Evolutionary conservation across 2,888 invertebrate genomes (phyloP).

Genomic region (Alviniconcha strummeri): DNA sequence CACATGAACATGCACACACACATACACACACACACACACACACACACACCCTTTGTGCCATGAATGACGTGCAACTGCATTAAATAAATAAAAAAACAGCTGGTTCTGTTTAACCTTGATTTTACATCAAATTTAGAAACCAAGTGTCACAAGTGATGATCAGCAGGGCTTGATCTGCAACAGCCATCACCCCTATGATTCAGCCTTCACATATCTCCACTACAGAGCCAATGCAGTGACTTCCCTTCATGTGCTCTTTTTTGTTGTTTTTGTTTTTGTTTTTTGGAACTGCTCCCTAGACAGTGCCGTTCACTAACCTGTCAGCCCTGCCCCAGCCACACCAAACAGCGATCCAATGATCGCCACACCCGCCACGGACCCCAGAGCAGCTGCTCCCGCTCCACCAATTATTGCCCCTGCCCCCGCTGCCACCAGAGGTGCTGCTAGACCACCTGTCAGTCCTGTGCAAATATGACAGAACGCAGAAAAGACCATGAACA

Average conservation of each 20-base stretch:
- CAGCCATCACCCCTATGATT: too few relatives aligned
- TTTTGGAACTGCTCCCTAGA: too few relatives aligned
- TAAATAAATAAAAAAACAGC: too few relatives aligned
- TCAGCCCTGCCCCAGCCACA: constrained; percentile 81
- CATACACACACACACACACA: constrained; percentile 5
- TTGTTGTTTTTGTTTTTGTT: too few relatives aligned
- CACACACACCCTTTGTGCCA: not conserved
- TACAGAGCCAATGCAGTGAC: too few relatives aligned
- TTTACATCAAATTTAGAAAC: too few relatives aligned
- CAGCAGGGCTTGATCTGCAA: too few relatives aligned
- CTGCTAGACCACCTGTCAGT: constrained; percentile 81
- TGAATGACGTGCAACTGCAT: too few relatives aligned
- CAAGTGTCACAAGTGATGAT: too few relatives aligned
- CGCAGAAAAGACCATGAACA: not conserved
- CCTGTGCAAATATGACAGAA: constrained; percentile 69
- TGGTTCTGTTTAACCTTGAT: too few relatives aligned
- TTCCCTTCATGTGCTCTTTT: too few relatives aligned
- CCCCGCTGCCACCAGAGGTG: constrained; percentile 77
- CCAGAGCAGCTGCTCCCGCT: constrained; percentile 74
- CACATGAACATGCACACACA: not conserved
- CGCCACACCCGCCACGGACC: constrained; percentile 70
- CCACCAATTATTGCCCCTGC: constrained; percentile 75
- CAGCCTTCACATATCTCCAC: too few relatives aligned
- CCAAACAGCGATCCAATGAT: constrained; percentile 80
- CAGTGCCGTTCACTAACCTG: constrained; percentile 71